Evolutionary conservation across 2,113 vertebrate genomes (phyloP).

Genomic region (Mustelus asterias): DNA sequence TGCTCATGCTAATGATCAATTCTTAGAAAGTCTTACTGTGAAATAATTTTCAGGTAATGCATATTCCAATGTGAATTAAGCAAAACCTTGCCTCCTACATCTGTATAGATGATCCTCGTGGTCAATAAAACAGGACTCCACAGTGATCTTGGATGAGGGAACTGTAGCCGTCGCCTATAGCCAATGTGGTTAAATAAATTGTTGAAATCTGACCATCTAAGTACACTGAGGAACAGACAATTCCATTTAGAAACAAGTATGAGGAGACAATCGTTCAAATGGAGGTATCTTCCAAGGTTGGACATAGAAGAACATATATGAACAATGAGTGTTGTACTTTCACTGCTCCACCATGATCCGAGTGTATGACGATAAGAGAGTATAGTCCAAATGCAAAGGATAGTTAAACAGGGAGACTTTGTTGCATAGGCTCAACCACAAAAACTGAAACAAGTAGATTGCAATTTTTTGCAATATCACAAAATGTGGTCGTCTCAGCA

Average conservation of each 20-base stretch:
- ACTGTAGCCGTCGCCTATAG: neutral
- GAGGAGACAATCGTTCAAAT: neutral
- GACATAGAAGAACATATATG: neutral
- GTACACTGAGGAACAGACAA: neutral
- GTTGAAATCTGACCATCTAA: neutral
- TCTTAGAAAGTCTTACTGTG: neutral
- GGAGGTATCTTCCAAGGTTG: neutral
- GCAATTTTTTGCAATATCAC: constrained; percentile 9
- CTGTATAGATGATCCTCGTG: neutral
- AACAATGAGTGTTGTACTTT: neutral
- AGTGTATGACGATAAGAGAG: neutral
- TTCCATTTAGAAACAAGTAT: neutral
- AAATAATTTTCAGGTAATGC: neutral
- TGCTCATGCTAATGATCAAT: neutral
- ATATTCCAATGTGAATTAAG: neutral
- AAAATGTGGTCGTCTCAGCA: neutral
- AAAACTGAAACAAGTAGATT: neutral
- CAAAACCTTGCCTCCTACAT: neutral
- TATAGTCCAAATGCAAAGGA: neutral
- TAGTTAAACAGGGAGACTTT: neutral
- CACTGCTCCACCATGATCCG: neutral
- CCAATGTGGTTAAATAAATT: neutral
- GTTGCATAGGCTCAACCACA: neutral
- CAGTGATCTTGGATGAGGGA: neutral
- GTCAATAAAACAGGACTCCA: neutral